Evolutionary conservation across 1,140 invertebrate species (phyloP), one percentile per base, ranked within the genome.

Genomic region (Phthorimaea operculella): DNA sequence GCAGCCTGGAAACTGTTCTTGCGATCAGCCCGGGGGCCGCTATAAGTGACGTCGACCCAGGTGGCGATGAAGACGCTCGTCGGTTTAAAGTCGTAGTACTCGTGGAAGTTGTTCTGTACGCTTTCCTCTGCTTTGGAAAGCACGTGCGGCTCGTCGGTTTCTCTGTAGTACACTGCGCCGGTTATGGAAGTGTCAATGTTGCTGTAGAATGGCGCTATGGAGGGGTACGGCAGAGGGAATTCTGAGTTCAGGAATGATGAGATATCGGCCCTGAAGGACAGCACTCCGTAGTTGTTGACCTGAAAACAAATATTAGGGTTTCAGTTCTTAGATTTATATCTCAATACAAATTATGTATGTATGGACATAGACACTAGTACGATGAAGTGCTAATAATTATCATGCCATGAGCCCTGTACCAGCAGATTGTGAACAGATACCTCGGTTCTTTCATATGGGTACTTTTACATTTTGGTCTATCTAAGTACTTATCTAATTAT

Each of bases 191-290:
- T 95, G 72, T 98, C 96, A 1, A 98, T 90, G 75, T 98, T 97
- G 0, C 94, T 90, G 70, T 98, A 97, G 57, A 98, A 92, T 0
- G 94, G 93, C 0, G 96, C 94, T 59, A 98, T 95, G 0, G 94
- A 89, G 0, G 96, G 93, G 79, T 96, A 95, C 57, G 95, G 94
- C 57, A 97, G 82, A 4, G 96, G 96, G 79, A 98, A 96, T 67
- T 95, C 92, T 11, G 93, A 90, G 73, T 96, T 96, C 62, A 95
- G 89, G 72, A 95, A 97, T 47, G 88, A 88, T 14, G 94, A 90
- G 55, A 97, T 92, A 49, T 96, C 92, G 10, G 93, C 92, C 62
- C 92, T 87, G 72, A 98, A 97, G 2, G 96, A 96, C n/a, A 98
- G 67, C 11, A 97, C 87, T 28, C n/a, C n/a, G 86, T 96, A 97